Evolutionary conservation across 2,113 vertebrate genomes (phyloP), one percentile per base, ranked within the genome.

Genomic region (Siphamia tubifer): DNA sequence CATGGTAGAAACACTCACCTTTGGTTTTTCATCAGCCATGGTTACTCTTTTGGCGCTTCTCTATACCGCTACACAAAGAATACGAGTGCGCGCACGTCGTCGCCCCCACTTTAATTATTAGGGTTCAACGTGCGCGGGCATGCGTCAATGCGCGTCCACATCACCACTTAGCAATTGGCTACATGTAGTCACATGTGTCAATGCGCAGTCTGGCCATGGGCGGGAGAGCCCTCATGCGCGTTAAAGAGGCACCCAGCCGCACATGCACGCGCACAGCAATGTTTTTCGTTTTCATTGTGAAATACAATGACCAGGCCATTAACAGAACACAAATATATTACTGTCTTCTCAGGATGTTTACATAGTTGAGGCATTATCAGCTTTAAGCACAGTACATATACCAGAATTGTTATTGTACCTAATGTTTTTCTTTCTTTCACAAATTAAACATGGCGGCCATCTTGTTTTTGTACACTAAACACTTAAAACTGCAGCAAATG

Each of bases 11-110:
- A 51, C 49, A 89, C 94, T 95, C 91, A 96, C 96, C 95, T 96
- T 98, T 84, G 96, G 96, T 92, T 98, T 98, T 85, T 98, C 95
- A 92, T 98, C 96, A 81, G 96, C 96, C 96, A 97, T 98, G 88
- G 93, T 92, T 93, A 93, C 89, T 92, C 90, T 93, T 92, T 90
- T 91, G 86, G 92, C 91, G 90, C 87, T 92, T 90, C 91, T 88
- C 92, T 91, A 90, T 77, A 58, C 93, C 91, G 81, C 93, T 90
- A 93, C 94, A 95, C 94, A 94, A 94, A 94, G 93, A 94, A 89
- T 84, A 85, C 92, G 84, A 35, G 90, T 32, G 51, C 93, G 94
- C 93, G 94, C 93, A 93, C 92, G 90, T 89, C 58, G 91, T 64
- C 91, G 82, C 69, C 12, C 81, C 60, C 68, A 82, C 12, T 72